phyloP scores from a whole-genome alignment of 2,797 vertebrate genomes.

The Simalia tracyae region DNA sequence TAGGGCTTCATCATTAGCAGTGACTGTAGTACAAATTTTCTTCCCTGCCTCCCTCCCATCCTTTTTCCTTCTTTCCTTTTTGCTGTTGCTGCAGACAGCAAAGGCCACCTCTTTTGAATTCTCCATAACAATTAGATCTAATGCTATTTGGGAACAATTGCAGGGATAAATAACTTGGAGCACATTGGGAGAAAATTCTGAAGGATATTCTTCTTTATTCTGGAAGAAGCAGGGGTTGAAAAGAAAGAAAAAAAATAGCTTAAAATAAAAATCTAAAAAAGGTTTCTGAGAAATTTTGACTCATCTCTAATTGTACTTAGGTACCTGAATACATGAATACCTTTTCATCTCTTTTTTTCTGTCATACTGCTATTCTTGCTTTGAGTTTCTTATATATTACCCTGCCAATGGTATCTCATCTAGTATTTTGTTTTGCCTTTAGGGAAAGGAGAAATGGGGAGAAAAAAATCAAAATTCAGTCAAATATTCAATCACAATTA shows the following conservation, averaged over 20 bases:
- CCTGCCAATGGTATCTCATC: not conserved
- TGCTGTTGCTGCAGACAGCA: not conserved
- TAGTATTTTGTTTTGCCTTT: not conserved
- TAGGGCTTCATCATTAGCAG: not conserved
- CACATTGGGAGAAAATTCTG: not conserved
- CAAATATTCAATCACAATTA: constrained; percentile 34
- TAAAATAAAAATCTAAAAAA: not conserved
- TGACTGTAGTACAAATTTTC: not conserved
- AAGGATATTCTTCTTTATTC: not conserved
- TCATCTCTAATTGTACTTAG: not conserved
- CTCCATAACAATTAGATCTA: not conserved
- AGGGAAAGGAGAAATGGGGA: not conserved
- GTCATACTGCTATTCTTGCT: not conserved
- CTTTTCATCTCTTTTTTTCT: not conserved
- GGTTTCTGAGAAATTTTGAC: not conserved
- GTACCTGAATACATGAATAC: not conserved
- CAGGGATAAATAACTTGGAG: not conserved
- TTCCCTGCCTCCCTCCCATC: not conserved
- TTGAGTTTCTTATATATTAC: not conserved
- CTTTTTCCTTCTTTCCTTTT: not conserved
- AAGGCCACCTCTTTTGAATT: not conserved
- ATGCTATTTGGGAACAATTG: not conserved
- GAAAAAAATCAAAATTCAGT: not conserved
- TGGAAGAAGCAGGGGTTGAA: not conserved
- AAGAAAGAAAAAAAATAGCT: not conserved